Evolutionary conservation across 2,797 vertebrate genomes (phyloP), one percentile per base, ranked within the genome.

Genomic region (Ammospiza maritima): DNA sequence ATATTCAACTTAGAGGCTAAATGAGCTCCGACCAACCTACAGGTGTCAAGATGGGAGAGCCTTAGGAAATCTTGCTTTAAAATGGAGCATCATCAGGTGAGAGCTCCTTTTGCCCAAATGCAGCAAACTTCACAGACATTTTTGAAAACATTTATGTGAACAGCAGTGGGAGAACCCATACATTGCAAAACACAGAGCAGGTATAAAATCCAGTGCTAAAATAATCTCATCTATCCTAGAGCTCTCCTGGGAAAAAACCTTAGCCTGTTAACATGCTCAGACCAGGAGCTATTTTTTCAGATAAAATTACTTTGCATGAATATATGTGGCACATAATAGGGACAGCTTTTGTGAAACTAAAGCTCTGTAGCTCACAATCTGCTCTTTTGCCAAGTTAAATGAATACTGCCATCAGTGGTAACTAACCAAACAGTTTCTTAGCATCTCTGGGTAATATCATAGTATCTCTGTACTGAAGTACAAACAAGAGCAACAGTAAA

Each of bases 1-100:
- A 88, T 91, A 88, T 34, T 88, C 54, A 60, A 48, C 48, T 85
- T 45, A 19, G 13, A 94, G n/a, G 29, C 51, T 88, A 94, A 94
- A 90, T 48, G 67, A 91, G 26, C 72, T 76, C 51, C 9, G 4
- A 90, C 26, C 36, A 78, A 34, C 5, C 16, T 51, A 86, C 18
- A 56, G 47, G 30, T 44, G 38, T 60, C 19, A 44, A 89, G 76
- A 45, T 30, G 13, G 25, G 11, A 85, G 45, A 80, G 8, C 20
- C 77, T 65, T 27, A 83, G 25, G 27, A 92, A 91, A 58, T 57
- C 17, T 36, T 51, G 17, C 7, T 58, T 20, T 60, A 48, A 82
- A 74, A 79, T n/a, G 13, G 22, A 77, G 23, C 69, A 85, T 38
- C 50, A 54, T 23, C 9, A 36, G 50, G 14, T 50, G 27, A 87